phyloP scores from a whole-genome alignment of 2,113 vertebrate genomes.

The Corythornis vintsioides region DNA sequence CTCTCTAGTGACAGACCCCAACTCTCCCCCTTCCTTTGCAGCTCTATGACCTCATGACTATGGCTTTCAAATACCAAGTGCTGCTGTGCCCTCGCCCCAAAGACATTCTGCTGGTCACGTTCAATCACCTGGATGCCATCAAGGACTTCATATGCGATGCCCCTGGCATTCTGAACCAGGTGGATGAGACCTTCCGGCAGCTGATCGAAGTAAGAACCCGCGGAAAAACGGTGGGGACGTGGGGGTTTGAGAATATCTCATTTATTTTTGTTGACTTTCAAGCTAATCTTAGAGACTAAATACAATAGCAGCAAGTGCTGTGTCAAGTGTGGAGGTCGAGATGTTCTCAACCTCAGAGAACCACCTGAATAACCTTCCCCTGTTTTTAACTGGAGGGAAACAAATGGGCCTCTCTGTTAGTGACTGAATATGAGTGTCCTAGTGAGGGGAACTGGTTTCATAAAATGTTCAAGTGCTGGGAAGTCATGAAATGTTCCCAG shows the following conservation, averaged over 20 bases:
- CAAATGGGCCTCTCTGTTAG: background rate
- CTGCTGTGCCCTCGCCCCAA: slow-evolving; percentile 91
- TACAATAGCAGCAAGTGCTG: background rate
- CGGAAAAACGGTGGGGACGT: background rate
- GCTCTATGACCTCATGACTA: slow-evolving; percentile 99
- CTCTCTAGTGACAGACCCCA: background rate
- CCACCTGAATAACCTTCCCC: background rate
- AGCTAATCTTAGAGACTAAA: background rate
- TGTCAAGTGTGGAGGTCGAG: background rate
- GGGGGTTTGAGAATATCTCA: background rate
- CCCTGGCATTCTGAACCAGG: slow-evolving; percentile 87
- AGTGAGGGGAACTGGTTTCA: background rate
- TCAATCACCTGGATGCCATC: slow-evolving; percentile 97
- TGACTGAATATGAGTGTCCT: background rate
- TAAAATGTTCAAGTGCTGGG: background rate
- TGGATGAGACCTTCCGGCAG: slow-evolving; percentile 89
- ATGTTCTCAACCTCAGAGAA: background rate
- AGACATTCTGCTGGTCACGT: slow-evolving; percentile 92
- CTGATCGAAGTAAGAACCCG: slow-evolving; percentile 85
- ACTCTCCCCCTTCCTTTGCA: slow-evolving; percentile 39
- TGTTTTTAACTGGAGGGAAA: background rate
- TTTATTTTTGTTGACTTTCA: background rate
- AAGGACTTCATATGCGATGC: slow-evolving; percentile 90
- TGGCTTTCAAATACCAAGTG: slow-evolving; percentile 99
- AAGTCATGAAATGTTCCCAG: background rate